phyloP scores from a whole-genome alignment of 2,797 vertebrate genomes.

The Odontamblyopus rebecca region DNA sequence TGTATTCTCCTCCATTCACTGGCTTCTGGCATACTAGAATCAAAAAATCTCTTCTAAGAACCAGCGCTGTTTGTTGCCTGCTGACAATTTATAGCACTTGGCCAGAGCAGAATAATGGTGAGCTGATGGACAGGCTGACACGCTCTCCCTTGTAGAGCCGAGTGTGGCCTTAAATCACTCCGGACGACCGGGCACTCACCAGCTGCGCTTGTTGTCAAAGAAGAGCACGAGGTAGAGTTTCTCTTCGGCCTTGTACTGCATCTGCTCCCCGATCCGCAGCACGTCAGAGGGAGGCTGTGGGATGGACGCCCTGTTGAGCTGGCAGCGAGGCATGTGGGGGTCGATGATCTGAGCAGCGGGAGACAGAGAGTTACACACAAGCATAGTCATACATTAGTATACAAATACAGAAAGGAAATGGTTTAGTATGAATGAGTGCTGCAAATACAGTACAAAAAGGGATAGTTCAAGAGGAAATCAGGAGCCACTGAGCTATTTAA shows the following conservation, averaged over 20 bases:
- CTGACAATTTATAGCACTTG: conserved; percentile 26
- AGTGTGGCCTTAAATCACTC: conserved; percentile 33
- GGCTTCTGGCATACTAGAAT: not conserved
- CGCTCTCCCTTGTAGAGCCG: conserved; percentile 36
- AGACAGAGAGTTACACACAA: conserved; percentile 11
- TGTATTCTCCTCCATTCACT: no score
- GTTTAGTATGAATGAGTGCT: conserved; percentile 2
- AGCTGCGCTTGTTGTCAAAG: conserved; percentile 98
- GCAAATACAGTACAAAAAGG: not conserved
- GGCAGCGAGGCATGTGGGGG: conserved; percentile 96
- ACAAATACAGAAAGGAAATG: not conserved
- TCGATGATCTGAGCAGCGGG: conserved; percentile 86
- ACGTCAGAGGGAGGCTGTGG: conserved; percentile 93
- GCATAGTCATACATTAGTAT: not conserved
- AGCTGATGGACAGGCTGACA: conserved; percentile 38
- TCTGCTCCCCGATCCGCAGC: conserved; percentile 93
- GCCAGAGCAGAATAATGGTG: conserved; percentile 42
- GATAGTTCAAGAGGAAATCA: not conserved
- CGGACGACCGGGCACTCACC: conserved; percentile 77
- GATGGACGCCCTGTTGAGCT: conserved; percentile 97
- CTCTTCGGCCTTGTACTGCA: conserved; percentile 97
- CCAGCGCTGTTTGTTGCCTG: conserved; percentile 18
- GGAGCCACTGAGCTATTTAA: not conserved
- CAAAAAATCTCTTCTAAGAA: conserved; percentile 19
- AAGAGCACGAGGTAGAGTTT: conserved; percentile 95